These are phyloP conservation scores for Papilio elwesi DNA, from an alignment of 2,888 invertebrate genomes.

Conservation along the genomic window DNA sequence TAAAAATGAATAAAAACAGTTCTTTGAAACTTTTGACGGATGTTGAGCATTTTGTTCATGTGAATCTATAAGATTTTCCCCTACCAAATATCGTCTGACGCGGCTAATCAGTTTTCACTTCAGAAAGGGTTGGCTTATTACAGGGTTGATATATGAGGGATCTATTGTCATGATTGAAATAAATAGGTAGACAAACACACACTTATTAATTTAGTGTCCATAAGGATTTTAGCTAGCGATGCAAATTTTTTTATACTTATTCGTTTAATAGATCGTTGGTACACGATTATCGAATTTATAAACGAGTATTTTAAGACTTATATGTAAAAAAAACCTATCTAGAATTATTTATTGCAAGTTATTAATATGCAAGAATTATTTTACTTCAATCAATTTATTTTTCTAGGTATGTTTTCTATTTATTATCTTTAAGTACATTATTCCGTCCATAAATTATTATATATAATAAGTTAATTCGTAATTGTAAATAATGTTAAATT, in stretches of 20 bases:
- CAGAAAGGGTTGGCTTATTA: no score
- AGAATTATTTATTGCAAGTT: constrained; percentile 9
- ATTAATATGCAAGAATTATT: neutral
- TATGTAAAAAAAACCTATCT: constrained; percentile 12
- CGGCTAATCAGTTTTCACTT: no score
- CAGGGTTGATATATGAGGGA: no score
- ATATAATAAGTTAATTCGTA: constrained; percentile 22
- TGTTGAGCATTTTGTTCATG: no score
- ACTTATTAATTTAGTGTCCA: neutral
- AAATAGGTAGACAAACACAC: neutral
- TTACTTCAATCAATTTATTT: neutral
- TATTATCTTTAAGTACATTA: constrained; percentile 9
- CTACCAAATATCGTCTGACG: no score
- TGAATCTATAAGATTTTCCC: no score
- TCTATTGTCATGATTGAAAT: no score
- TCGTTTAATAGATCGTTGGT: neutral
- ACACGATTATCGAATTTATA: constrained; percentile 23
- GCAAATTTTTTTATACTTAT: neutral
- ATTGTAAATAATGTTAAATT: constrained; percentile 40
- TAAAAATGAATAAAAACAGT: no score
- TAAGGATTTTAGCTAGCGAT: neutral
- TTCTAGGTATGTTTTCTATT: neutral
- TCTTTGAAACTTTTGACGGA: no score
- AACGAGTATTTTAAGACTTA: constrained; percentile 8
- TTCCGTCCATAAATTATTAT: constrained; percentile 38